A percentile compares a stretch with the other conserved stretches of the same genome.
phyloP scores from a whole-genome alignment of 2,888 invertebrate species.

The Anticlea derivata region DNA sequence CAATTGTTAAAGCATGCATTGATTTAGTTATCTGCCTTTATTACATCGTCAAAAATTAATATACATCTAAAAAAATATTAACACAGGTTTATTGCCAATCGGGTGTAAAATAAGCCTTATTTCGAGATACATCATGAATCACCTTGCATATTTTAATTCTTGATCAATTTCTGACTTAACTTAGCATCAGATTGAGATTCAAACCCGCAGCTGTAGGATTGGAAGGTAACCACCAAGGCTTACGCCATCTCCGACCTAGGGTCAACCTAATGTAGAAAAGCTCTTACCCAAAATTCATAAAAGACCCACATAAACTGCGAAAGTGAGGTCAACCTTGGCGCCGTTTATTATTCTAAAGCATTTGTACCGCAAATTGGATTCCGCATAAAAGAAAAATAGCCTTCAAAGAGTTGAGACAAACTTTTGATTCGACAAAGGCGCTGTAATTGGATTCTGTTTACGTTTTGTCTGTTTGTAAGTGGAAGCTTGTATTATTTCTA shows the following conservation, averaged over 20 bases:
- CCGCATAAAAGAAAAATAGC: constrained; percentile 18
- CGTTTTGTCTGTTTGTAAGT: constrained; percentile 15
- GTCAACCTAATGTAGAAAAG: constrained; percentile 13
- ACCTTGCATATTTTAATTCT: too few relatives aligned
- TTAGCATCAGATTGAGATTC: too few relatives aligned
- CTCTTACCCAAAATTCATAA: constrained; percentile 18
- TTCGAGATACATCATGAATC: too few relatives aligned
- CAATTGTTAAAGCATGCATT: too few relatives aligned
- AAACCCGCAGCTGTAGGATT: too few relatives aligned
- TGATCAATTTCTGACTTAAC: too few relatives aligned
- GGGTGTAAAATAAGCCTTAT: too few relatives aligned
- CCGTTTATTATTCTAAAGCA: constrained; percentile 12
- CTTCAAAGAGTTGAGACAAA: constrained; percentile 22
- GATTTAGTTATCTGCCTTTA: too few relatives aligned
- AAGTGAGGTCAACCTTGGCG: background rate
- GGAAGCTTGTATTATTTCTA: constrained; percentile 1
- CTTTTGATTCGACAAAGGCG: constrained; percentile 20
- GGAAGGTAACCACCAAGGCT: background rate
- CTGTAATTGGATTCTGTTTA: constrained; percentile 26
- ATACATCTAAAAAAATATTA: too few relatives aligned
- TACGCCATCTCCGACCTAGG: background rate
- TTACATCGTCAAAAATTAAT: too few relatives aligned
- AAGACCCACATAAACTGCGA: constrained; percentile 7
- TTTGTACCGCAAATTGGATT: constrained; percentile 22
- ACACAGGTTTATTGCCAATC: too few relatives aligned